phyloP scores from a whole-genome alignment of 2,113 vertebrate species.

The Paracanthobrama guichenoti region DNA sequence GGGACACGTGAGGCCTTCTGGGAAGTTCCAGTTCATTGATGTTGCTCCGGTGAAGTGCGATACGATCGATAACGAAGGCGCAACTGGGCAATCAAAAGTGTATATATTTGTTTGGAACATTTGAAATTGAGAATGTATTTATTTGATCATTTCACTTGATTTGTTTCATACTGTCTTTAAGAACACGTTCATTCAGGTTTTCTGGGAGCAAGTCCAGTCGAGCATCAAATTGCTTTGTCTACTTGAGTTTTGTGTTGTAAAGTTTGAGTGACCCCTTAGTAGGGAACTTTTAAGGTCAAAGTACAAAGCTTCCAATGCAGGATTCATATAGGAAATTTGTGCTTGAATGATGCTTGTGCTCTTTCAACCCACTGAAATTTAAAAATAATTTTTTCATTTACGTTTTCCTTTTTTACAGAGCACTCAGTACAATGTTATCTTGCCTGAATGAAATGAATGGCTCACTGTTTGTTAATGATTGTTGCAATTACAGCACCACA shows the following conservation, averaged over 20 bases:
- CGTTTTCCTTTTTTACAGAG: constrained; percentile 39
- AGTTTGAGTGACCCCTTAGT: background rate
- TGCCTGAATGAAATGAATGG: constrained; percentile 38
- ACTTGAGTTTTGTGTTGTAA: background rate
- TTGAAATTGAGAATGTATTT: constrained; percentile 60
- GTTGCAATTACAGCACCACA: constrained; percentile 56
- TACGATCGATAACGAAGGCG: constrained; percentile 6
- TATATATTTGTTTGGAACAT: constrained; percentile 50
- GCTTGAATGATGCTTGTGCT: constrained; percentile 27
- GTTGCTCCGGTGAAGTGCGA: constrained; percentile 25
- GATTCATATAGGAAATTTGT: constrained; percentile 40
- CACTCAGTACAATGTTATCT: constrained; percentile 44
- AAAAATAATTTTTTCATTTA: background rate
- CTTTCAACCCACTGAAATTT: constrained; percentile 22
- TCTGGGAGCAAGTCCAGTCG: constrained; percentile 48
- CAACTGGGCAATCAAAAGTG: constrained; percentile 32
- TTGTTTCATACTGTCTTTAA: constrained; percentile 41
- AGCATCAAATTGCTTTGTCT: constrained; percentile 24
- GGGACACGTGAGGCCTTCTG: constrained; percentile 23
- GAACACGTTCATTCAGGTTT: constrained; percentile 48
- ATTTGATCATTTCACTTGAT: constrained; percentile 49
- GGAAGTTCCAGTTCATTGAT: background rate
- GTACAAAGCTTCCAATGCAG: constrained; percentile 31
- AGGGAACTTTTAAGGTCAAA: constrained; percentile 1
- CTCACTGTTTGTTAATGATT: constrained; percentile 51